A percentile compares a stretch with the other conserved stretches of the same genome.
Evolutionary conservation across 2,888 invertebrate genomes (phyloP).

Genomic region (Eulithis prunata): DNA sequence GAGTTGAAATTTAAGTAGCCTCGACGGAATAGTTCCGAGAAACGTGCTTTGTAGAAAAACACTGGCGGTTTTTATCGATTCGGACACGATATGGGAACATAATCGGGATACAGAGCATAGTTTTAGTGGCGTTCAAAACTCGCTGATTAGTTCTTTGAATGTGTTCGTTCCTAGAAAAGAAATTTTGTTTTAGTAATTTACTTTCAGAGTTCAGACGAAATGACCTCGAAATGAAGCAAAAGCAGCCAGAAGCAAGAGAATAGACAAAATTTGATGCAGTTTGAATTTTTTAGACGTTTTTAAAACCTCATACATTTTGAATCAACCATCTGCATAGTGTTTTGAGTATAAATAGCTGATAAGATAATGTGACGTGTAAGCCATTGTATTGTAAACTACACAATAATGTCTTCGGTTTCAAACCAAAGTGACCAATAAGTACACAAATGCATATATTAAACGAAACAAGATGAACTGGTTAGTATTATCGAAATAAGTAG

Average conservation of each 20-base stretch:
- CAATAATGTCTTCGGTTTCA: slow-evolving; percentile 47
- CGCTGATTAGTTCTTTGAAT: slow-evolving; percentile 44
- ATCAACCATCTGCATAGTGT: neutral
- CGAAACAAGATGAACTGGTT: slow-evolving; percentile 67
- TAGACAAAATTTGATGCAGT: too few species aligned
- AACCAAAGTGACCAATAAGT: slow-evolving; percentile 48
- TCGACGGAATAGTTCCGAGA: slow-evolving; percentile 66
- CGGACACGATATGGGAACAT: slow-evolving; percentile 73
- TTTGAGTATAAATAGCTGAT: neutral
- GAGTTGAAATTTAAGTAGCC: slow-evolving; percentile 69
- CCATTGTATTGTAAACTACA: slow-evolving; percentile 19
- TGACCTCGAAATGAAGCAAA: neutral
- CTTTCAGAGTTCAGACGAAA: neutral
- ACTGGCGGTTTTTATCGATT: slow-evolving; percentile 73
- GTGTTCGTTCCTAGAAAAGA: slow-evolving; percentile 25
- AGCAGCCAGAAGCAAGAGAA: too few species aligned
- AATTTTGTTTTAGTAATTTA: slow-evolving; percentile 14
- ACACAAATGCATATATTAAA: slow-evolving; percentile 49
- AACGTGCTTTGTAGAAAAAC: slow-evolving; percentile 81
- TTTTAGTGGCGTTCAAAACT: slow-evolving; percentile 48
- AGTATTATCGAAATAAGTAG: slow-evolving; percentile 47
- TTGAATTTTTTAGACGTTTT: too few species aligned
- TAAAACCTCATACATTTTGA: too few species aligned
- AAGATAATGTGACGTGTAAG: neutral
- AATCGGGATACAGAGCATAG: slow-evolving; percentile 68